Conservation (phyloP, 2,113 vertebrate genomes). For the Parotia lawesii region DNA sequence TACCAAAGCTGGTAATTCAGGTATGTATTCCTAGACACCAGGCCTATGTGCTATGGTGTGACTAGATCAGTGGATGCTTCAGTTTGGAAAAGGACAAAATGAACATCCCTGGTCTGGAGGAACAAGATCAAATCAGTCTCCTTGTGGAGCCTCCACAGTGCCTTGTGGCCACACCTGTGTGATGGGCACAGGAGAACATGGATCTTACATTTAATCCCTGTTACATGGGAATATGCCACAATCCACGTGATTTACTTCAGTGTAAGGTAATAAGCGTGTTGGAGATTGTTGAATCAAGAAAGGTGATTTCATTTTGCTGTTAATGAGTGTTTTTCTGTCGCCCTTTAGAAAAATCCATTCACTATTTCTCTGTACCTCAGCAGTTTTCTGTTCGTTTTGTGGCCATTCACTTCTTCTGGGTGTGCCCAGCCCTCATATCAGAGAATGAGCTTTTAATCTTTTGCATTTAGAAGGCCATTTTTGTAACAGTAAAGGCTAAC, state of each 20-base stretch:
- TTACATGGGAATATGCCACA: neutral
- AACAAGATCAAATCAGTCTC: neutral
- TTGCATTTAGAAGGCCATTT: neutral
- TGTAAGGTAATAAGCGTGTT: neutral
- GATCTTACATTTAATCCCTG: neutral
- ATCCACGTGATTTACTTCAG: neutral
- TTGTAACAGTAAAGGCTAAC: neutral
- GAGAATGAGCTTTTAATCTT: neutral
- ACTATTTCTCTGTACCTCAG: neutral
- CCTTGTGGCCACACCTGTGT: neutral
- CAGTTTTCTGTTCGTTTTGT: neutral
- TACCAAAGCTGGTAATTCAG: neutral
- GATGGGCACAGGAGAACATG: neutral
- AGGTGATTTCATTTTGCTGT: neutral
- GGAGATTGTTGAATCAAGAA: neutral
- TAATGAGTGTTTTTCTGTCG: neutral
- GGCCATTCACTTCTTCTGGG: neutral
- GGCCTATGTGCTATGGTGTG: fast-evolving
- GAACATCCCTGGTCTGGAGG: neutral
- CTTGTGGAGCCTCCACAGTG: fast-evolving
- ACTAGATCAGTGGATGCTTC: neutral
- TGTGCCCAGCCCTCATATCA: neutral
- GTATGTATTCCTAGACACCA: neutral
- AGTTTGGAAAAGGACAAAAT: neutral
- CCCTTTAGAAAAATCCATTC: neutral